phyloP scores from a whole-genome alignment of 2,113 vertebrate genomes.

The Oreochromis spilurus region DNA sequence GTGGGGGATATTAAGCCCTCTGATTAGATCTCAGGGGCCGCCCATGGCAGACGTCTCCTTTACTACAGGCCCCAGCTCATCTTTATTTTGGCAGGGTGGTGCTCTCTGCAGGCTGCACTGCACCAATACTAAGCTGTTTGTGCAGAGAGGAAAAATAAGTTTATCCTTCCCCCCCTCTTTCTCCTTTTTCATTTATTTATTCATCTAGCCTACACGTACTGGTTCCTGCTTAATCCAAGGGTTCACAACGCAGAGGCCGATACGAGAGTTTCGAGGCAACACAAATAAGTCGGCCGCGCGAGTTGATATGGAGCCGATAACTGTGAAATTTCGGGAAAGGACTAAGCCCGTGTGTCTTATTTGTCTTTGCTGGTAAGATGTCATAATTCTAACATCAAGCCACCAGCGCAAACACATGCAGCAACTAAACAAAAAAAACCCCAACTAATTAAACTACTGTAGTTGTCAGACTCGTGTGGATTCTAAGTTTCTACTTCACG shows the following conservation, averaged over 20 bases:
- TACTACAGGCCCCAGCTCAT: slow-evolving; percentile 71
- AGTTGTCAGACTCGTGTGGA: slow-evolving; percentile 37
- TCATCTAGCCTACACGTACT: slow-evolving; percentile 41
- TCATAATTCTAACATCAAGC: slow-evolving; percentile 2
- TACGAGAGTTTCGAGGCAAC: slow-evolving; percentile 31
- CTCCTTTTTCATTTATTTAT: slow-evolving; percentile 65
- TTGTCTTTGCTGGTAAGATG: background rate
- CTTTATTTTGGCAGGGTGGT: slow-evolving; percentile 75
- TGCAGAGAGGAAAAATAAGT: slow-evolving; percentile 49
- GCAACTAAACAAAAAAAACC: slow-evolving; percentile 12
- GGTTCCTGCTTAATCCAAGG: slow-evolving; percentile 39
- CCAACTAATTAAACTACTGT: slow-evolving; percentile 55
- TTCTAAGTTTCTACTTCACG: slow-evolving; percentile 54
- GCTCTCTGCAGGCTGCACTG: slow-evolving; percentile 73
- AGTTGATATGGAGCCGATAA: background rate
- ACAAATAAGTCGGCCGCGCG: slow-evolving; percentile 9
- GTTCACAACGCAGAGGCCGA: slow-evolving; percentile 35
- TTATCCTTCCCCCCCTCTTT: slow-evolving; percentile 27
- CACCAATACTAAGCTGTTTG: slow-evolving; percentile 74
- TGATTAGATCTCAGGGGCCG: slow-evolving; percentile 77
- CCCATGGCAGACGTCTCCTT: slow-evolving; percentile 71
- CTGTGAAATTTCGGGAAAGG: background rate
- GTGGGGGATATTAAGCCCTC: slow-evolving; percentile 76
- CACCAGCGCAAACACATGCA: background rate
- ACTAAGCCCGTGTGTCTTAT: background rate